Evolutionary conservation across 2,888 invertebrate genomes (phyloP), one percentile per base, ranked within the genome.

Genomic region (Parochlus steinenii): DNA sequence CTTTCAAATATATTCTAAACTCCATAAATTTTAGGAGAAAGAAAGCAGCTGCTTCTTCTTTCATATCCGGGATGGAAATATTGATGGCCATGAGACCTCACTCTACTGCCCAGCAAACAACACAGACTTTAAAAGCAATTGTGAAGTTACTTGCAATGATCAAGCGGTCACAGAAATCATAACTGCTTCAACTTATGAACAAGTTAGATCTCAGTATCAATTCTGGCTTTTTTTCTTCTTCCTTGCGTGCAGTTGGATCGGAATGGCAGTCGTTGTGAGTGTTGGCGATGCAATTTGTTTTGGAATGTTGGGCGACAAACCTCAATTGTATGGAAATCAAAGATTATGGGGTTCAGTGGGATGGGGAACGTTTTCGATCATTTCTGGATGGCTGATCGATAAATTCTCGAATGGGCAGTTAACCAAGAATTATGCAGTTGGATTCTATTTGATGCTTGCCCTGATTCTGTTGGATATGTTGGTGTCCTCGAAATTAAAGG

Each of bases 271-370:
- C 0, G 77, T 82, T 3, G 79, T 87, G 12, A 85, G 82, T 42
- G 71, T 92, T 36, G 80, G 79, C 2, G 92, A 93, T 62, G 79
- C 89, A 1, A 81, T 90, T 41, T 87, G 87, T 51, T 87, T 89
- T 54, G 73, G 79, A 48, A 62, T 82, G 33, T 62, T 92, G 16
- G 87, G 82, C 71, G 55, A 54, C 56, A 50, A 14, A 19, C 22
- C 16, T 15, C n/a, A 29, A 12, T 24, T 17, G 23, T 28, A 14
- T 37, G 33, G 92, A 0, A 71, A 75, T 44, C 90, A 92, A 53
- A 67, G 87, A 27, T 61, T 87, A 40, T 92, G 80, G 74, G 89
- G 92, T 0, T 79, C 89, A 0, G 63, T 90, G 3, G 90, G 87
- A 1, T 86, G 81, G 74, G 89, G 87, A 12, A 55, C 77, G 32